Evolutionary conservation across 2,797 vertebrate species (phyloP), one percentile per base, ranked within the genome.

Genomic region (Zonotrichia albicollis): DNA sequence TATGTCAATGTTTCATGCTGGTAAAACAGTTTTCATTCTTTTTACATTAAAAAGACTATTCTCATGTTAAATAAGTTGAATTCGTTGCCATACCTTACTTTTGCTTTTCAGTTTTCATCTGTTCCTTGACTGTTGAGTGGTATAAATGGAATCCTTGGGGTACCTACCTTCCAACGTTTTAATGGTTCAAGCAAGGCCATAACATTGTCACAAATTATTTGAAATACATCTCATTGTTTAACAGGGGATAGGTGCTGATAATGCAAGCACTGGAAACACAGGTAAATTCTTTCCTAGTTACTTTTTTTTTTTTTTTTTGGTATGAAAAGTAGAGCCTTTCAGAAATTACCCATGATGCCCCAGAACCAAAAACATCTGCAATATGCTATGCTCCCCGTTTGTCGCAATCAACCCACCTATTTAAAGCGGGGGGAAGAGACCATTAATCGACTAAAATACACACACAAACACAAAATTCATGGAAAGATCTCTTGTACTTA

Each of bases 331-430:
- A 60, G 48, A 94, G 68, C 19, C 77, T 54, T 66, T 72, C 30
- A 17, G 30, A 29, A 4, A 40, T 67, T 61, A 70, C 77, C 88
- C 91, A 90, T 66, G 68, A 66, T 20, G 79, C 92, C 68, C 72
- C 70, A 57, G 84, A 79, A 75, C 70, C 78, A 20, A 89, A 84
- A 95, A 83, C 88, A 92, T 89, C 83, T 89, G 89, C 87, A 96
- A 81, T 92, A 94, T 93, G 91, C 91, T 94, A 40, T 0, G 0
- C 6, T 58, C 40, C 64, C 57, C 0, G 0, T 89, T 73, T 62
- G 87, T 67, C 65, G 54, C 91, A 94, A 87, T 61, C 74, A 85
- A 66, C 65, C 73, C 20, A 16, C 66, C 55, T 75, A 60, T 77
- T 84, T 87, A 58, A 94, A 86, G 65, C 0, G 2, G 7, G 23